Evolutionary conservation across 2,888 invertebrate genomes (phyloP).

Genomic region (Notodonta ziczac): DNA sequence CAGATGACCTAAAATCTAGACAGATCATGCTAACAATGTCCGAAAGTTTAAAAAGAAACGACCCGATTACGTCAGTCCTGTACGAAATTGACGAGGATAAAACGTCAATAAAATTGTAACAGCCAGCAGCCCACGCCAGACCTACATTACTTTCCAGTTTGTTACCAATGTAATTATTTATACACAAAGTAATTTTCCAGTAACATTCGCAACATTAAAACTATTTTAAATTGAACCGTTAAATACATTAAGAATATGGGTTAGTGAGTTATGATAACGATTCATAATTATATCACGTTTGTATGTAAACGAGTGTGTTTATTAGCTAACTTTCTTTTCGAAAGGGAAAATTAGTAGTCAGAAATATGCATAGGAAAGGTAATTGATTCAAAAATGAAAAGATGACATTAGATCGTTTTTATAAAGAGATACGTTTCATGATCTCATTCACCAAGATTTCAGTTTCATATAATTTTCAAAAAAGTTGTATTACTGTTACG

Average conservation of each 20-base stretch:
- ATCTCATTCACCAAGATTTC: background rate
- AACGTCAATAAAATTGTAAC: constrained; percentile 21
- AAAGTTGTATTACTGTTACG: background rate
- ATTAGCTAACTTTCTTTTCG: too few relatives aligned
- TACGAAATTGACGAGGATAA: constrained; percentile 22
- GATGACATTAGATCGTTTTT: background rate
- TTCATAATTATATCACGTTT: background rate
- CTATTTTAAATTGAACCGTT: background rate
- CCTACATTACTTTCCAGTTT: constrained; percentile 22
- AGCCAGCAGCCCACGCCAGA: constrained; percentile 16
- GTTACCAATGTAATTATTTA: constrained; percentile 17
- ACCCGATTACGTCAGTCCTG: constrained; percentile 20
- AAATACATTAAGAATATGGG: background rate
- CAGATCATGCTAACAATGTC: constrained; percentile 2
- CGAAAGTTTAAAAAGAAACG: constrained; percentile 13
- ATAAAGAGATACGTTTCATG: background rate
- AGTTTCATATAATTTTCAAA: background rate
- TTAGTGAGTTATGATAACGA: background rate
- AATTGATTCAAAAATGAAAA: too few relatives aligned
- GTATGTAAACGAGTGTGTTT: background rate
- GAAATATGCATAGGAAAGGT: too few relatives aligned
- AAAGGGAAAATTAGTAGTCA: too few relatives aligned
- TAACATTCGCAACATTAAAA: background rate
- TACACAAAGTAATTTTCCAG: background rate
- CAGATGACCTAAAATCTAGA: constrained; percentile 6